Percentiles rank a stretch among this genome's conserved stretches.
These are phyloP conservation scores for Callimorpha dominula DNA, from an alignment of 2,888 invertebrate genomes.

Conservation along the genomic window DNA sequence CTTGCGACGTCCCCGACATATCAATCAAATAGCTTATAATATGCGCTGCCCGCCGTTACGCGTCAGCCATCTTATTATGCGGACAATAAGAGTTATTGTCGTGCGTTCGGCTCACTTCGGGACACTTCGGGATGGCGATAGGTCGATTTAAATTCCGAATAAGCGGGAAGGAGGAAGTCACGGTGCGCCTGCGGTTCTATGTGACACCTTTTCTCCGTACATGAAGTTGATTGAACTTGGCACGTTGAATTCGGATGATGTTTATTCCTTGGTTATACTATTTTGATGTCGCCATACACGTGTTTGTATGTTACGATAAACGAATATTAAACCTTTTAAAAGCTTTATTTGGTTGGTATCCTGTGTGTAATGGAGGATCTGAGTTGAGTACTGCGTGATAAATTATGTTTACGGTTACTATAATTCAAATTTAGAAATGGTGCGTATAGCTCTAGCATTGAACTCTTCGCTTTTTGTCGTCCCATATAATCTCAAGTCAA, in stretches of 20 bases:
- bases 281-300: constrained; percentile 50
- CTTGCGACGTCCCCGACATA: constrained; percentile 78
- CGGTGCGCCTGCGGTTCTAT: constrained; percentile 77
- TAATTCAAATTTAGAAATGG: background rate
- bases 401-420: background rate
- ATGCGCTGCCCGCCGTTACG: constrained; percentile 69
- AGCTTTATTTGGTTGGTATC: constrained; percentile 16
- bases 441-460: background rate
- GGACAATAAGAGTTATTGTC: constrained; percentile 62
- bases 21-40: constrained; percentile 83
- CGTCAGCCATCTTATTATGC: constrained; percentile 59
- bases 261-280: constrained; percentile 58
- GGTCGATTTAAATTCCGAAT: constrained; percentile 85
- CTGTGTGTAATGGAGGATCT: constrained; percentile 15
- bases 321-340: constrained; percentile 32
- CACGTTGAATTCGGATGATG: constrained; percentile 56
- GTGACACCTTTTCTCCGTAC: constrained; percentile 84
- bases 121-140: constrained; percentile 74
- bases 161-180: constrained; percentile 86
- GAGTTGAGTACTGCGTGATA: background rate
- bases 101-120: constrained; percentile 50
- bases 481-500: background rate
- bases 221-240: constrained; percentile 82
- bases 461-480: background rate
- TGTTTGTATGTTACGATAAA: constrained; percentile 34